phyloP scores from a whole-genome alignment of 2,797 vertebrate species.

The Hylomyscus alleni region DNA sequence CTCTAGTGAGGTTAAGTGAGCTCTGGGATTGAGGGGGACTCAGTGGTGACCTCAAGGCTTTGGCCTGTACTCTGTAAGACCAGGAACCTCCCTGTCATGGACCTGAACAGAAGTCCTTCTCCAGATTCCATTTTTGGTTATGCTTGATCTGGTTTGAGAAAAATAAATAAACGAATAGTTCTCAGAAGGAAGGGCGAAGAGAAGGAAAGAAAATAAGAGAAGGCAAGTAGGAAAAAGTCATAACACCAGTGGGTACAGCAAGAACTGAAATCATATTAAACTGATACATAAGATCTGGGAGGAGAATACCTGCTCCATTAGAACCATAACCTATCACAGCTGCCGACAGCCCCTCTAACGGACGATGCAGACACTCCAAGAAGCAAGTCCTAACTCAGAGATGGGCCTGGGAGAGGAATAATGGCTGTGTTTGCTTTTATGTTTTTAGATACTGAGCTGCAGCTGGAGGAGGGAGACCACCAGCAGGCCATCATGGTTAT shows the following conservation, averaged over 20 bases:
- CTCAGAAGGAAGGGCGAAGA: not conserved
- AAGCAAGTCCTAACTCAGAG: not conserved
- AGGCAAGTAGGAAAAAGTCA: not conserved
- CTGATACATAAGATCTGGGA: not conserved
- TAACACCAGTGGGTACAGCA: not conserved
- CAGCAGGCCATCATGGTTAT: too few species aligned
- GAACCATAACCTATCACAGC: not conserved
- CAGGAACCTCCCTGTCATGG: not conserved
- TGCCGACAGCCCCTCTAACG: not conserved
- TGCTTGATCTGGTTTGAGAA: constrained; percentile 20
- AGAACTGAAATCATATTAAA: not conserved
- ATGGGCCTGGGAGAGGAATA: not conserved
- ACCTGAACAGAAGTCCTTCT: not conserved
- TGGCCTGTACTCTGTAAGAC: not conserved
- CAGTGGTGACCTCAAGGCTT: not conserved
- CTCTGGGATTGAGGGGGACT: not conserved
- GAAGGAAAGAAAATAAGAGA: not conserved
- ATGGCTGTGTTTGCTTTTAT: not conserved
- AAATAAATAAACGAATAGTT: not conserved
- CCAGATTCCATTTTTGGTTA: not conserved
- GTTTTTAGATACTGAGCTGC: not conserved
- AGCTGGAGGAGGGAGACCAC: not conserved
- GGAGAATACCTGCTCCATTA: not conserved
- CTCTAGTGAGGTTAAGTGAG: not conserved
- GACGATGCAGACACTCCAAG: not conserved